A percentile compares a stretch with the other conserved stretches of the same genome.
These are phyloP conservation scores for Hetaerina americana DNA, from an alignment of 1,140 invertebrate genomes.

Conservation along the genomic window DNA sequence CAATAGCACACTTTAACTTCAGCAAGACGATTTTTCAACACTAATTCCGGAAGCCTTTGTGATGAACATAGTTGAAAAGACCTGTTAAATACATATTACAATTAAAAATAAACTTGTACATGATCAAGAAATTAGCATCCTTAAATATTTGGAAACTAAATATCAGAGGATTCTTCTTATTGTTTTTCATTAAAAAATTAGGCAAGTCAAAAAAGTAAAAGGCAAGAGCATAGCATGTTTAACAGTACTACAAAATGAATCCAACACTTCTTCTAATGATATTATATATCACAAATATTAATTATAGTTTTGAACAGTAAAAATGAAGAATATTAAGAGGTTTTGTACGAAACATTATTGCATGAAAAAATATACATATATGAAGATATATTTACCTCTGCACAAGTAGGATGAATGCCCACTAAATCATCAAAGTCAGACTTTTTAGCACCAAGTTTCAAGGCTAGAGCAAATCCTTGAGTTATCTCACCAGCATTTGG, in stretches of 20 bases:
- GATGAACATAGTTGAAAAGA: constrained; percentile 42
- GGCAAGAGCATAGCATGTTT: too few relatives aligned
- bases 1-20: constrained; percentile 37
- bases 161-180: too few relatives aligned
- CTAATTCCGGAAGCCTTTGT: constrained; percentile 42
- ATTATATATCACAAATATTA: too few relatives aligned
- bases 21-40: constrained; percentile 38
- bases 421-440: constrained; percentile 46
- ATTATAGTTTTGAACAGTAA: too few relatives aligned
- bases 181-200: too few relatives aligned
- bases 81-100: constrained; percentile 29
- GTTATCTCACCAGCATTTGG: constrained; percentile 59
- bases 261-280: too few relatives aligned
- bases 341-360: too few relatives aligned
- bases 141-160: too few relatives aligned
- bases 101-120: neutral
- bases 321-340: too few relatives aligned
- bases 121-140: too few relatives aligned
- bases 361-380: neutral
- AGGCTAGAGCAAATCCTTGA: constrained; percentile 48
- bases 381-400: constrained; percentile 40
- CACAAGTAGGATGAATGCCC: constrained; percentile 52
- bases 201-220: too few relatives aligned
- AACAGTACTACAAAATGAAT: too few relatives aligned
- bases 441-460: constrained; percentile 45